phyloP scores from a whole-genome alignment of 2,888 invertebrate species.

The Plagiodera versicolora region DNA sequence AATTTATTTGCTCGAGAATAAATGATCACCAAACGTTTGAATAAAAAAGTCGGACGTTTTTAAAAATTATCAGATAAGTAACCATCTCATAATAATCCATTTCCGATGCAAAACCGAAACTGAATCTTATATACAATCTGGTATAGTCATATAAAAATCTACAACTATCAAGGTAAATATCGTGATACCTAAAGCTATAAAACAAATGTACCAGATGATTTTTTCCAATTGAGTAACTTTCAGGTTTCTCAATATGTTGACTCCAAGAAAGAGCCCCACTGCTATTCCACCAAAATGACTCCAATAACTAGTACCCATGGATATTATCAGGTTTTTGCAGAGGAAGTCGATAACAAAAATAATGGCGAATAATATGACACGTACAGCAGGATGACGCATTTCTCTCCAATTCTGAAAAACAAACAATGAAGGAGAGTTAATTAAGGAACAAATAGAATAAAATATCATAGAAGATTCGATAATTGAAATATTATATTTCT shows the following conservation, averaged over 20 bases:
- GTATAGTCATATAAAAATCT: too few species aligned
- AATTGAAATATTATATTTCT: too few species aligned
- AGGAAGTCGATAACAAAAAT: constrained; percentile 61
- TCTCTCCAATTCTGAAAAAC: constrained; percentile 88
- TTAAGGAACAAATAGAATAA: neutral
- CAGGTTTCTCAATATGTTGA: constrained; percentile 66
- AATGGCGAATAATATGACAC: constrained; percentile 79
- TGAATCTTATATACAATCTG: too few species aligned
- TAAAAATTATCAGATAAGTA: too few species aligned
- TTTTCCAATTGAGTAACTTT: constrained; percentile 63
- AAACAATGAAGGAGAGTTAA: neutral
- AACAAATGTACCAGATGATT: constrained; percentile 68
- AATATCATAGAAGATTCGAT: too few species aligned
- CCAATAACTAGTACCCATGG: constrained; percentile 86
- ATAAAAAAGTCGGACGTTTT: too few species aligned
- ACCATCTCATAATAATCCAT: too few species aligned
- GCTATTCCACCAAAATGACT: constrained; percentile 80
- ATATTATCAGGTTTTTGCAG: constrained; percentile 52
- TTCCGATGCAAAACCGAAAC: too few species aligned
- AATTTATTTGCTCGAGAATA: too few species aligned
- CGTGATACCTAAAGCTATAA: constrained; percentile 68
- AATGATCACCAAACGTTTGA: too few species aligned
- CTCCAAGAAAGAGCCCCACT: constrained; percentile 75
- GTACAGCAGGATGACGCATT: constrained; percentile 91
- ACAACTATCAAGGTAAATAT: constrained; percentile 58